These are phyloP conservation scores for Planiliza haematocheilus DNA, from an alignment of 2,113 vertebrate species.

Conservation along the genomic window DNA sequence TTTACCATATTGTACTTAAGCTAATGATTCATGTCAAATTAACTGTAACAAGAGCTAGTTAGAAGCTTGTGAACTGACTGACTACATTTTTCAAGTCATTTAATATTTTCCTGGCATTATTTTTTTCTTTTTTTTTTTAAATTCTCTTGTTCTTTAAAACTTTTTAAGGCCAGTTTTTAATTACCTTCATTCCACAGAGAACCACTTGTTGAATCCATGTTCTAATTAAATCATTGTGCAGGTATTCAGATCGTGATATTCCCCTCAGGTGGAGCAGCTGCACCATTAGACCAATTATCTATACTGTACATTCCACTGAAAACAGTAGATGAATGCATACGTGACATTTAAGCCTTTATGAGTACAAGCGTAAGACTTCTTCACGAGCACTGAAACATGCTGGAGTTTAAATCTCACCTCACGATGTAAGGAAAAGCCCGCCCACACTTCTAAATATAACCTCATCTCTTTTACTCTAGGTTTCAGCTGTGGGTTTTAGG, in stretches of 20 bases:
- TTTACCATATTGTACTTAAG: neutral
- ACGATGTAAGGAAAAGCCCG: neutral
- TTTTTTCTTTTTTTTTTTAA: neutral
- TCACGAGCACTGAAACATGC: conserved; percentile 7
- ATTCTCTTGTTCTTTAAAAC: conserved; percentile 6
- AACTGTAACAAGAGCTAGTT: neutral
- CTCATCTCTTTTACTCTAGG: conserved; percentile 4
- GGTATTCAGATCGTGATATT: conserved; percentile 47
- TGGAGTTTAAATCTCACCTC: conserved; percentile 26
- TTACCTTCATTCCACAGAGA: conserved; percentile 43
- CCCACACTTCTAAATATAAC: conserved; percentile 5
- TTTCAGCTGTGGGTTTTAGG: neutral
- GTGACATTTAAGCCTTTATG: conserved; percentile 52
- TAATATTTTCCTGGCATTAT: neutral
- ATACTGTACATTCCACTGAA: conserved; percentile 9
- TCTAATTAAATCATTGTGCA: conserved; percentile 57
- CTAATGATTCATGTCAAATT: neutral
- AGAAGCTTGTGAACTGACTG: neutral
- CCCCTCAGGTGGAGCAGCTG: conserved; percentile 39
- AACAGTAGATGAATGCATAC: conserved; percentile 25
- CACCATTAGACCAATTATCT: conserved; percentile 31
- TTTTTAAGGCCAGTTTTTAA: conserved; percentile 55
- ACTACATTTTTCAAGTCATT: conserved; percentile 3
- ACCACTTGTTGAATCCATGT: conserved; percentile 39
- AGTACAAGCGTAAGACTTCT: conserved; percentile 6